Evolutionary conservation across 2,113 vertebrate species (phyloP).

Genomic region (Copsychus sechellarum): DNA sequence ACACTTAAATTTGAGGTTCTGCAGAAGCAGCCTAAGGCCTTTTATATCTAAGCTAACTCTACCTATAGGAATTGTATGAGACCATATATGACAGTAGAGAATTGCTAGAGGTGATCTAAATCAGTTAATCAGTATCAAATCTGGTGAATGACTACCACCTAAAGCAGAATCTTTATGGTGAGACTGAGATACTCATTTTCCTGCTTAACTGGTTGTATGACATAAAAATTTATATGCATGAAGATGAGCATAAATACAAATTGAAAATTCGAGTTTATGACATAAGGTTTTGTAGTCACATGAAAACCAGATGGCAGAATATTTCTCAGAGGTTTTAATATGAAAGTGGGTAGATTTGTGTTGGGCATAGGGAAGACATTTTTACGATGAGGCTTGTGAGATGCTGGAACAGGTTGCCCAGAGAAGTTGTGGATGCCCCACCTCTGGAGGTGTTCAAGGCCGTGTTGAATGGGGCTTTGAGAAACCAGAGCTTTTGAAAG

Average conservation of each 20-base stretch:
- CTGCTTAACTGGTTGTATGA: background rate
- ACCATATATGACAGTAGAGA: background rate
- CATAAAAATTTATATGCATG: background rate
- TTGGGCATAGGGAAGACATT: rapidly evolving
- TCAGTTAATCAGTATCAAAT: background rate
- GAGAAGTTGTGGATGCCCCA: background rate
- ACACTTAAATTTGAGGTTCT: background rate
- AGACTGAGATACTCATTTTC: background rate
- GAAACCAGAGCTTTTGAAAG: background rate
- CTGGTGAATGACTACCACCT: background rate
- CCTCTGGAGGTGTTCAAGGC: background rate
- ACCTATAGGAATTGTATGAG: background rate
- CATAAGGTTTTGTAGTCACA: background rate
- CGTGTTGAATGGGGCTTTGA: background rate
- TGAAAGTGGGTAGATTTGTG: background rate
- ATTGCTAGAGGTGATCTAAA: background rate
- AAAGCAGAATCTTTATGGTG: background rate
- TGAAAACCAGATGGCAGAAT: background rate
- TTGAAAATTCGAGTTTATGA: background rate
- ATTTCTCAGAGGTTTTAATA: background rate
- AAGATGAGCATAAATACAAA: background rate
- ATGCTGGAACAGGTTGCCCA: rapidly evolving
- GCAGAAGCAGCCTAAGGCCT: background rate
- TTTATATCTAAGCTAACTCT: background rate
- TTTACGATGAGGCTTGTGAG: background rate